A percentile compares a stretch with the other conserved stretches of the same genome.
These are phyloP conservation scores for Lithobates sylvaticus DNA, from an alignment of 2,797 vertebrate genomes.

Conservation along the genomic window DNA sequence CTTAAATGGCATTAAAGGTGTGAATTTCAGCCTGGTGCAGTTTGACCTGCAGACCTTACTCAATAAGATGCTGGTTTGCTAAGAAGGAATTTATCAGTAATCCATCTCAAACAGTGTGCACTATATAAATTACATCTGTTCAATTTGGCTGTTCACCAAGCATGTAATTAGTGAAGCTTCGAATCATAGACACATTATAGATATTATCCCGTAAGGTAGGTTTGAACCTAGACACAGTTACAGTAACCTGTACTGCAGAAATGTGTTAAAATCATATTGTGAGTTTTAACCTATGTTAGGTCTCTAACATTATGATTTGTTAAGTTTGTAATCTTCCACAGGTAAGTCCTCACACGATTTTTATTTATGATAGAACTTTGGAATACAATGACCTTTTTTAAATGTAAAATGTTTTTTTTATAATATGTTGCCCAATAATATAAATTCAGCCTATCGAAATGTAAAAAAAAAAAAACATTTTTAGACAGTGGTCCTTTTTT, in stretches of 20 bases:
- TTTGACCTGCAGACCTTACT: not conserved
- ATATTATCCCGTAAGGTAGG: not conserved
- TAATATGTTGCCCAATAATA: too few species aligned
- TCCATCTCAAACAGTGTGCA: not conserved
- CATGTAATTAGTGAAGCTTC: slow-evolving; percentile 13
- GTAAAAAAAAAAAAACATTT: too few species aligned
- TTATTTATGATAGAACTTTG: too few species aligned
- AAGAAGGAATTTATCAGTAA: not conserved
- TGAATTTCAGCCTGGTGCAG: not conserved
- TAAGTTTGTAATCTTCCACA: not conserved
- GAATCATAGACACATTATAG: not conserved
- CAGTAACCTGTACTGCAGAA: not conserved
- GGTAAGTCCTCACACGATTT: too few species aligned
- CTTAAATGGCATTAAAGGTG: not conserved
- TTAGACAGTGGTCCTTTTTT: too few species aligned
- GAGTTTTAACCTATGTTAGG: not conserved
- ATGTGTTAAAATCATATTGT: not conserved
- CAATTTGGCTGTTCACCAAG: slow-evolving; percentile 10
- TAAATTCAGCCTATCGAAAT: too few species aligned
- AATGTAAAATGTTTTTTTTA: too few species aligned
- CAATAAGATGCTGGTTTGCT: not conserved
- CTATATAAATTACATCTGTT: slow-evolving; percentile 9
- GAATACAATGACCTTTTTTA: too few species aligned
- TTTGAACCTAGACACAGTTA: not conserved
- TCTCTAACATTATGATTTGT: not conserved